Percentiles rank a stretch among this genome's conserved stretches.
Evolutionary conservation across 2,888 invertebrate species (phyloP).

Genomic region (Euspilapteryx auroguttella): DNA sequence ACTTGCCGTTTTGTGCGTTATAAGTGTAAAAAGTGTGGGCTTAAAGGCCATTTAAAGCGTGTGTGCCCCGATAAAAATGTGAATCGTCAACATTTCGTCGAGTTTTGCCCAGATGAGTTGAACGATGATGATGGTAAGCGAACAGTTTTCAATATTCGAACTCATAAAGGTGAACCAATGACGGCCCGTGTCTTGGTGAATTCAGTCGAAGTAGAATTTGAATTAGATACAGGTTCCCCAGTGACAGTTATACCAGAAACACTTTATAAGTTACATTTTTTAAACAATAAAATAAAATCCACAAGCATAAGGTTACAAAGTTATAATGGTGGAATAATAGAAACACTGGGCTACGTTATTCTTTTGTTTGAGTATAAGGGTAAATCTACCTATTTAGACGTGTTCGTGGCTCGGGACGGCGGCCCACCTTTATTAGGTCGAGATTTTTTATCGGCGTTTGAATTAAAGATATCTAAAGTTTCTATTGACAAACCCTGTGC

Average conservation of each 20-base stretch:
- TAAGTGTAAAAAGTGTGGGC: too few relatives aligned
- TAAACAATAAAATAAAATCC: too few relatives aligned
- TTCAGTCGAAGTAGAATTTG: neutral
- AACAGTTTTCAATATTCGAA: neutral
- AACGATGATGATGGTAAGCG: neutral
- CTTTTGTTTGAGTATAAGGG: neutral
- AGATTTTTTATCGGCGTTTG: neutral
- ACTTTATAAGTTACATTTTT: too few relatives aligned
- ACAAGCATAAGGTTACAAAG: neutral
- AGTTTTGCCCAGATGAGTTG: neutral
- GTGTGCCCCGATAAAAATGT: neutral
- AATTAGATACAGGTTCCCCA: neutral
- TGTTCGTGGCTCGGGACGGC: neutral
- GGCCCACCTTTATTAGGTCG: too few relatives aligned
- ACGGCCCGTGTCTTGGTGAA: neutral
- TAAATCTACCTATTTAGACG: neutral
- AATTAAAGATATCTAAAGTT: neutral
- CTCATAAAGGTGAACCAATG: neutral
- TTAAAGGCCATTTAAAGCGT: slow-evolving; percentile 1
- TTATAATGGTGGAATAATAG: neutral
- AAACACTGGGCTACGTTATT: neutral
- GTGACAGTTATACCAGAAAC: neutral
- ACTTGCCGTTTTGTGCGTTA: neutral
- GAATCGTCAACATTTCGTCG: neutral
- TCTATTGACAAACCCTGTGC: neutral